phyloP scores from a whole-genome alignment of 2,113 vertebrate genomes.

The Pavo muticus region DNA sequence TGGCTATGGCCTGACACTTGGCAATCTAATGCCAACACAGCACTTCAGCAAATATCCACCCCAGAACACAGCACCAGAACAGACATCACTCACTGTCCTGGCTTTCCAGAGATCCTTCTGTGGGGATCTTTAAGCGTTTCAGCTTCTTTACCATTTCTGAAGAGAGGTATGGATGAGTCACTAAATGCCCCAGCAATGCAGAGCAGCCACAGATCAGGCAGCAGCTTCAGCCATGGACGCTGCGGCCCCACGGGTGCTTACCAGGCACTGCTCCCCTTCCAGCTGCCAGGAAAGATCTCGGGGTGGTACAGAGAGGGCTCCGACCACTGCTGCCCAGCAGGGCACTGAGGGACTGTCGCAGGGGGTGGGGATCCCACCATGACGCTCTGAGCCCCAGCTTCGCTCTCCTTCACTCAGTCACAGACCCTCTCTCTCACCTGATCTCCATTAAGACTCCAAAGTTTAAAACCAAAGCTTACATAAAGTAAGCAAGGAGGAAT shows the following conservation, averaged over 20 bases:
- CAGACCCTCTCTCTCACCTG: background rate
- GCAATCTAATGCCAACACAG: background rate
- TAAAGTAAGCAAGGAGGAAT: background rate
- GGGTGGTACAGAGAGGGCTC: background rate
- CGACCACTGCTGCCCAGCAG: accelerated
- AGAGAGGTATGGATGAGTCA: background rate
- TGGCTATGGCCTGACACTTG: background rate
- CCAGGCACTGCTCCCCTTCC: accelerated
- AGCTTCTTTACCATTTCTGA: background rate
- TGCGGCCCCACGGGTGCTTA: accelerated
- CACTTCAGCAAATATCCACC: background rate
- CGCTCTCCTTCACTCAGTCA: background rate
- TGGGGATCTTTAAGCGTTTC: accelerated
- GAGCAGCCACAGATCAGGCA: background rate
- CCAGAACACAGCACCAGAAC: background rate
- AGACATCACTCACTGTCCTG: accelerated
- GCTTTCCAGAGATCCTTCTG: background rate
- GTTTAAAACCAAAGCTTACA: background rate
- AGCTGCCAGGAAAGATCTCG: accelerated
- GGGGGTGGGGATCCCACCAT: background rate
- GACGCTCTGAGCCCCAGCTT: background rate
- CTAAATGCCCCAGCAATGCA: accelerated
- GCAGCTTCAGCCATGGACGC: background rate
- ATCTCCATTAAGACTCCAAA: background rate
- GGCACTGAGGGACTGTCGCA: background rate